Conservation (phyloP, 2,797 vertebrate genomes). For the Gouania willdenowi region DNA sequence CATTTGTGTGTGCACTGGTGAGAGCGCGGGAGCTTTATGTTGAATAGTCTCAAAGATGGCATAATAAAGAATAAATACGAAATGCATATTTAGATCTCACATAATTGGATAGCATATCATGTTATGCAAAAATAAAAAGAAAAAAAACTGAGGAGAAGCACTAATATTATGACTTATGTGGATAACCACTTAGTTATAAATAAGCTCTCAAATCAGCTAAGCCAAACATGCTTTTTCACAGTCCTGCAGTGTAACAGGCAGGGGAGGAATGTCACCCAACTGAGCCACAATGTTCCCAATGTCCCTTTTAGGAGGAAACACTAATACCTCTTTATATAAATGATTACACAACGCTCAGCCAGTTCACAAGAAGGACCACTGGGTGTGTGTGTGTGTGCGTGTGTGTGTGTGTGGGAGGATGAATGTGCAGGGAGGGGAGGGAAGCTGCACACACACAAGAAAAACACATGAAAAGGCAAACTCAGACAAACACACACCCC, state of each 20-base stretch:
- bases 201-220: too few species aligned
- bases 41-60: too few species aligned
- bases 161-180: constrained; percentile 1
- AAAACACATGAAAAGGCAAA: constrained; percentile 26
- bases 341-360: constrained; percentile 52
- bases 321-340: constrained; percentile 64
- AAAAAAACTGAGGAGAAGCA: neutral
- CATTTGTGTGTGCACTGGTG: too few species aligned
- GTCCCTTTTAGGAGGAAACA: constrained; percentile 45
- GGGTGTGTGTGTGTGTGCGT: neutral
- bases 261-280: constrained; percentile 40
- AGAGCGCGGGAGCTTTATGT: too few species aligned
- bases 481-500: constrained; percentile 8
- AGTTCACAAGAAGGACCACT: constrained; percentile 16
- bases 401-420: neutral
- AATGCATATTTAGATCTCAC: too few species aligned
- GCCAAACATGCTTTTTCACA: constrained; percentile 22
- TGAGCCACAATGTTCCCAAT: constrained; percentile 38
- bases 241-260: constrained; percentile 16
- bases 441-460: constrained; percentile 6
- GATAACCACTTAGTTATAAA: too few species aligned
- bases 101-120: too few species aligned
- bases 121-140: neutral
- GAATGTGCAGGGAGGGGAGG: neutral
- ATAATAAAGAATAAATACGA: too few species aligned